Base-by-base conservation (phyloP, 1,140 invertebrate genomes). In the Drosophila carrolli region DNA sequence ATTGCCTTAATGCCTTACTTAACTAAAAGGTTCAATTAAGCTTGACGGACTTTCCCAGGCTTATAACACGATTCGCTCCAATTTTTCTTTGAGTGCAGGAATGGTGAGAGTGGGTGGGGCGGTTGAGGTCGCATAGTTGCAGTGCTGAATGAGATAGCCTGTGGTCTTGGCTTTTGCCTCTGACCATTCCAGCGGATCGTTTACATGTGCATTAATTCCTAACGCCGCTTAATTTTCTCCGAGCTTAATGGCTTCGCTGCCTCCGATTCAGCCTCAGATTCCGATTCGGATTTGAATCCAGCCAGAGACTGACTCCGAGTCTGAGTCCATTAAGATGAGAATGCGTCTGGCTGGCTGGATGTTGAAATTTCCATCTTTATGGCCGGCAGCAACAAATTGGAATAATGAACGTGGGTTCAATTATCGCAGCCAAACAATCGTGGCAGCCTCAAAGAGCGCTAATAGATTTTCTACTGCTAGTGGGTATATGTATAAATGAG, bases 371-470 rank as follows among this genome's bases (percentile, higher is more conserved):
- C 10, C 65, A 58, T 58, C 55, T 73, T 72, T 77, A 54, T 67
- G 51, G 35, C 55, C 43, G 51, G 75, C 70, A 82, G 62, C 61
- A 75, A 58, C 76, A 89, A 89, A 89, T 89, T 83, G 80, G 82
- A 84, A 78, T 84, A 84, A 89, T 89, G 81, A 89, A 89, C 84
- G 84, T 90, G 84, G 84, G 85, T 89, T 89, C 81, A 89, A 89
- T 89, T 90, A 89, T 88, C 84, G 81, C 84, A 62, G 68, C 60
- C 80, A 89, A 89, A 78, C 84, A 84, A 89, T 89, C 84, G 84
- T 78, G 62, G 54, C 83, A 53, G 68, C 51, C 58, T 46, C 66
- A 62, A 81, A 86, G 82, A 81, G 83, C 74, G 77, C 84, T 89
- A 89, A 89, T 89, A 89, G 84, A 89, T 89, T 89, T 89, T 84